Base-by-base conservation (phyloP, 2,113 vertebrate species). In the Cercocebus atys region DNA sequence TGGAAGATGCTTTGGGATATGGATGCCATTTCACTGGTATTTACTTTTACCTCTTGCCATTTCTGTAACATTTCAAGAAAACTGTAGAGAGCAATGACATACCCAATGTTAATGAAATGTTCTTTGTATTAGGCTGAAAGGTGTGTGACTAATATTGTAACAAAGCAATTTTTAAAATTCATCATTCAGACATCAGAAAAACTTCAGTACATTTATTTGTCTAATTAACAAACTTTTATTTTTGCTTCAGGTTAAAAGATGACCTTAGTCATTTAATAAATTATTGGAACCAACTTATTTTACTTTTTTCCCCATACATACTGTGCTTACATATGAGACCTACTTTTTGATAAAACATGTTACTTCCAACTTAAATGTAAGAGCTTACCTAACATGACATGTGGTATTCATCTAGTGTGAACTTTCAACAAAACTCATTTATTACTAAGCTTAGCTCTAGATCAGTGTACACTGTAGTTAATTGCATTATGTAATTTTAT, bases 31-130 rank as follows among this genome's bases (percentile, higher is more conserved):
- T 93, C 11, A 0, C 57, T 93, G 85, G 38, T 90, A 83, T 80
- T 97, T 97, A 75, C 72, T 93, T 73, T 92, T 79, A 57, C 78
- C 88, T 95, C 82, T 95, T 93, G 86, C 52, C 75, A 72, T 96
- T 96, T 92, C 61, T 95, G n/a, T 95, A 66, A 76, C 87, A 76
- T 83, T 95, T 93, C 82, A 90, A 88, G 45, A 96, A 72, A 96
- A 72, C 35, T 66, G 8, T 38, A 84, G 38, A 94, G 66, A 88
- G 52, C 27, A 83, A 9, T 59, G 40, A 22, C 23, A 18, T 88
- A 25, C 57, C 61, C 45, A 22, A 0, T 90, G 79, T 88, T 96
- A 90, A 89, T 95, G 73, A 87, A 64, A 23, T 68, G 35, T 70
- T 95, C 79, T 95, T 80, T 93, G 61, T 87, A 70, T 85, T 94